Conservation (phyloP, 1,140 invertebrate genomes). For the Listronotus oregonensis region DNA sequence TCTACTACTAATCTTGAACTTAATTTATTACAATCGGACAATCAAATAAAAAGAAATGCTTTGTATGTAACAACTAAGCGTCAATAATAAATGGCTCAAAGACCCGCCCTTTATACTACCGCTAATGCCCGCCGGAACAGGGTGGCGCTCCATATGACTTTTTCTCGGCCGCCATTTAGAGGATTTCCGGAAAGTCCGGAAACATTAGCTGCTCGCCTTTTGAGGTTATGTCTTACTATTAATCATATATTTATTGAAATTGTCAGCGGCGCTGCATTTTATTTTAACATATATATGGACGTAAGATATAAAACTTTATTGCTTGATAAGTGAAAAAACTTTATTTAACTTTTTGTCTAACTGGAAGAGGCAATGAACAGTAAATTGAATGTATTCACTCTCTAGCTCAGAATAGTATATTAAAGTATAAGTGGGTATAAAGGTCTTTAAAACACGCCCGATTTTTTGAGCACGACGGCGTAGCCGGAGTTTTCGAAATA, state of each 20-base stretch:
- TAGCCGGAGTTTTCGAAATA: too few species aligned
- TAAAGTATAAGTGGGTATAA: too few species aligned
- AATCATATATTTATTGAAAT: slow-evolving; percentile 51
- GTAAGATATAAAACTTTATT: too few species aligned
- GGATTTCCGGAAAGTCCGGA: slow-evolving; percentile 52
- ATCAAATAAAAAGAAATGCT: background rate
- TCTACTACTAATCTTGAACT: background rate
- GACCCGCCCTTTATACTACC: slow-evolving; percentile 53
- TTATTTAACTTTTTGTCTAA: too few species aligned
- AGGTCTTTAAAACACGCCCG: too few species aligned
- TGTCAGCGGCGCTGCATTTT: slow-evolving; percentile 4
- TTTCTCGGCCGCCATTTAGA: slow-evolving; percentile 50
- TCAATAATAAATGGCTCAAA: slow-evolving; percentile 48
- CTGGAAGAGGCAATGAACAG: too few species aligned
- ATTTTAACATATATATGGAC: too few species aligned
- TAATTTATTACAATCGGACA: background rate
- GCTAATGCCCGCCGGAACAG: slow-evolving; percentile 53
- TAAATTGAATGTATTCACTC: too few species aligned
- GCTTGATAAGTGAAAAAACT: too few species aligned
- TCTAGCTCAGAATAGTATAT: too few species aligned
- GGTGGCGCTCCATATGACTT: slow-evolving; percentile 45
- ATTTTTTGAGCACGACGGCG: too few species aligned
- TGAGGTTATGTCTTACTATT: slow-evolving; percentile 51
- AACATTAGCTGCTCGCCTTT: slow-evolving; percentile 52
- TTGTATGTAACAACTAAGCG: slow-evolving; percentile 40